These are phyloP conservation scores for Otolemur garnettii DNA, from an alignment of 2,113 vertebrate genomes.

Conservation along the genomic window DNA sequence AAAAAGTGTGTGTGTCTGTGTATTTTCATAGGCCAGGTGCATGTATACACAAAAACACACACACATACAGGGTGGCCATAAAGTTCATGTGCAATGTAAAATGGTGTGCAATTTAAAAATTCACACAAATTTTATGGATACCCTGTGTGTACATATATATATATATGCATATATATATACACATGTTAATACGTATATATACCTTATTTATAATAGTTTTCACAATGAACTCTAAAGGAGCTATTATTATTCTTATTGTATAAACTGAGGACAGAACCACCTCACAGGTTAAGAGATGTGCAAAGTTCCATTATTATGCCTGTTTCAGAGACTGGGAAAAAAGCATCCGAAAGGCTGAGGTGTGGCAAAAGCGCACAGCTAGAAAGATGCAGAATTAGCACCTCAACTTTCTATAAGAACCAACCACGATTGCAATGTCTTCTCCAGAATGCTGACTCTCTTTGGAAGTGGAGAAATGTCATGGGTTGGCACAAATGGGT, in stretches of 20 bases:
- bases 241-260: neutral
- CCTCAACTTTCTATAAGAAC: neutral
- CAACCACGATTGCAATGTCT: neutral
- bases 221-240: neutral
- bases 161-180: neutral
- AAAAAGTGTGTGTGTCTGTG: no score
- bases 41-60: no score
- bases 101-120: no score
- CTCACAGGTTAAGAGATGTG: neutral
- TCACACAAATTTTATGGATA: no score
- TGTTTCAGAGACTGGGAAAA: neutral
- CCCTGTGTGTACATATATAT: no score
- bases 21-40: no score
- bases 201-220: neutral
- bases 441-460: slow-evolving; percentile 36
- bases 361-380: neutral
- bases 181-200: neutral
- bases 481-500: neutral
- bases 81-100: no score
- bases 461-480: slow-evolving; percentile 45
- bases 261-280: neutral
- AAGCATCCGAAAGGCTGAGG: neutral
- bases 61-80: no score
- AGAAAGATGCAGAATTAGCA: neutral
- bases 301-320: neutral